These are phyloP conservation scores for Podargus strigoides DNA, from an alignment of 2,797 vertebrate species.

Conservation along the genomic window DNA sequence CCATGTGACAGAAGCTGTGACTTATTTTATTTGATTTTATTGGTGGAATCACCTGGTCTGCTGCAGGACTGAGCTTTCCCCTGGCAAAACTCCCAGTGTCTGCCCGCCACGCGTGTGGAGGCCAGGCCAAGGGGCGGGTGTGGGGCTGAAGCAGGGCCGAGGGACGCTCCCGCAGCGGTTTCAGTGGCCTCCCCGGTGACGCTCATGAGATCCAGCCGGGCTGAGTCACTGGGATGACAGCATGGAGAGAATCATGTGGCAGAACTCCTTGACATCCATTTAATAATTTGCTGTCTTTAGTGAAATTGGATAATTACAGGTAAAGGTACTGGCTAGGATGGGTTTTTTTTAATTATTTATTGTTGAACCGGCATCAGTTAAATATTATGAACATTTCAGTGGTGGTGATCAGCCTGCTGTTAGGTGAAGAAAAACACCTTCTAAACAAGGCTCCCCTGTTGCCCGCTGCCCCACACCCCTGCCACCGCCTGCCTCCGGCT, in stretches of 20 bases:
- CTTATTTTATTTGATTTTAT: not conserved
- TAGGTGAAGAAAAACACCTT: rapidly evolving
- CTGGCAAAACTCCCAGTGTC: not conserved
- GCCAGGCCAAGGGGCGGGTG: rapidly evolving
- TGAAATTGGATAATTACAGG: not conserved
- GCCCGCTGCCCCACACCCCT: too few species aligned
- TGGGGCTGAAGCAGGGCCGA: rapidly evolving
- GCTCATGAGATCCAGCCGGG: not conserved
- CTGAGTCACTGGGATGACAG: not conserved
- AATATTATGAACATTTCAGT: rapidly evolving
- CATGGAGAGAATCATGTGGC: not conserved
- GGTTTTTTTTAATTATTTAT: too few species aligned
- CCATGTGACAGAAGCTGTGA: rapidly evolving
- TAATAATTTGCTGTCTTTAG: not conserved
- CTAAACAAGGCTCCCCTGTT: rapidly evolving
- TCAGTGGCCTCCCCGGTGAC: rapidly evolving
- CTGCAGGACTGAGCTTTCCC: not conserved
- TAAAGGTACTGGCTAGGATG: not conserved
- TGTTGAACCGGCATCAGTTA: not conserved
- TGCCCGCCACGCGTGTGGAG: rapidly evolving
- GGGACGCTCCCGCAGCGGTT: rapidly evolving
- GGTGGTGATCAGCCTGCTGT: rapidly evolving
- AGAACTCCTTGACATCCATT: not conserved
- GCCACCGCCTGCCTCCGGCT: not conserved
- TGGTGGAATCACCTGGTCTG: not conserved